Conservation (phyloP, 2,888 invertebrate genomes). For the Euphydryas editha region DNA sequence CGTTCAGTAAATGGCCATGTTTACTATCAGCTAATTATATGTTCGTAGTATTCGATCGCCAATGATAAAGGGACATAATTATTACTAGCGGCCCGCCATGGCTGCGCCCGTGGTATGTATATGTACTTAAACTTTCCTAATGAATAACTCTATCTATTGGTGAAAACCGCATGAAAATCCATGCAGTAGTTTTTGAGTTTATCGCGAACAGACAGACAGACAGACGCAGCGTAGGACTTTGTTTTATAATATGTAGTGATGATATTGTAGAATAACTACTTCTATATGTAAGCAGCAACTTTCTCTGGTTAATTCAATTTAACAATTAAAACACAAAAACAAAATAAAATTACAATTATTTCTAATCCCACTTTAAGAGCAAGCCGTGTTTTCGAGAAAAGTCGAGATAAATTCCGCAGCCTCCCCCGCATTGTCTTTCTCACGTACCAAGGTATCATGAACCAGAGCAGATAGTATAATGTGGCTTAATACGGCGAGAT, state of each 20-base stretch:
- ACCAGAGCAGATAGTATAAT: conserved; percentile 52
- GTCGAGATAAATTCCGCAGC: conserved; percentile 44
- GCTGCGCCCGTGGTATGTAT: neutral
- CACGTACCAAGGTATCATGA: conserved; percentile 64
- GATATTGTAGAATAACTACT: too few relatives aligned
- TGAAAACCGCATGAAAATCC: too few relatives aligned
- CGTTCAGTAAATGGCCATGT: conserved; percentile 9
- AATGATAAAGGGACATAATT: conserved; percentile 2
- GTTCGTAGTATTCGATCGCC: neutral
- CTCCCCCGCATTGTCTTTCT: conserved; percentile 58
- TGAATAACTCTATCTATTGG: too few relatives aligned
- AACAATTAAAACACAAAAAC: neutral
- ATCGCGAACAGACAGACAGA: too few relatives aligned
- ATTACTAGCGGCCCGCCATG: too few relatives aligned
- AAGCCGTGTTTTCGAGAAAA: conserved; percentile 30
- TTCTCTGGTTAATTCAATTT: too few relatives aligned
- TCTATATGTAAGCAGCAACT: too few relatives aligned
- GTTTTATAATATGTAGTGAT: too few relatives aligned
- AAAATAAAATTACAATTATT: conserved; percentile 22
- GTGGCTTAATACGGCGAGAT: conserved; percentile 54
- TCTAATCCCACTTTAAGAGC: conserved; percentile 36
- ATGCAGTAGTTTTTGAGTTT: too few relatives aligned
- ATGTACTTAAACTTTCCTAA: neutral
- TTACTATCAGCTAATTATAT: conserved; percentile 1
- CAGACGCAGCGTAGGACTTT: too few relatives aligned